Evolutionary conservation across 1,140 invertebrate genomes (phyloP), one percentile per base, ranked within the genome.

Genomic region (Bacillus rossius): DNA sequence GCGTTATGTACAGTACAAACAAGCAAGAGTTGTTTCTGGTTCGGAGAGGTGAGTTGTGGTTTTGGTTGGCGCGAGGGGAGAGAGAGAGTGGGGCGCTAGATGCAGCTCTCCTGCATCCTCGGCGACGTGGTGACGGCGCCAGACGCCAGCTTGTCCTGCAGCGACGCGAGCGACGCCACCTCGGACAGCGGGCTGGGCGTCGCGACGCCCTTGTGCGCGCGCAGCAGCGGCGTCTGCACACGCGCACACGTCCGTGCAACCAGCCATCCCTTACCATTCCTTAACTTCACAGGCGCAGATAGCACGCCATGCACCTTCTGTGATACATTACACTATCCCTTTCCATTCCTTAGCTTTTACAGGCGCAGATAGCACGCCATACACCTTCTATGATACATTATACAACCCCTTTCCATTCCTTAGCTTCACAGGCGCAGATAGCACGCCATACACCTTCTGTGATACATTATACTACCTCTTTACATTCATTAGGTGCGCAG

Each of bases 51-150:
- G n/a, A n/a, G n/a, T n/a, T n/a, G n/a, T 34, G 29, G 4, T 34
- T 34, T 34, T 34, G 10, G 29, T 34, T 34, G 5, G 4, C 29
- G 29, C 29, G 29, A 45, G n/a, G 43, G 43, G 23, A 45, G 4
- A n/a, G 23, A 25, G 10, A n/a, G 16, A 25, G 49, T 25, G 49
- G 2, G 19, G 8, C 19, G 49, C 54, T 88, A 90, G 86, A 91
- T 91, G 85, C 87, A 91, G 78, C 87, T 89, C 78, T 91, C 87
- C 74, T 91, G 88, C 74, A 90, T 88, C 65, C 86, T 81, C 77
- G 89, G 88, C 43, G 87, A 88, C 47, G 87, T 87, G 62, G 88
- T 89, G 59, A 91, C 86, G 51, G 90, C 85, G 75, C 89, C 88
- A 40, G 86, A 87, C 59, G 83, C 80, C 63, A 50, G 34, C 38